Percentiles rank a stretch among this genome's conserved stretches.
These are phyloP conservation scores for Corythornis vintsioides DNA, from an alignment of 2,113 vertebrate species.

Conservation along the genomic window DNA sequence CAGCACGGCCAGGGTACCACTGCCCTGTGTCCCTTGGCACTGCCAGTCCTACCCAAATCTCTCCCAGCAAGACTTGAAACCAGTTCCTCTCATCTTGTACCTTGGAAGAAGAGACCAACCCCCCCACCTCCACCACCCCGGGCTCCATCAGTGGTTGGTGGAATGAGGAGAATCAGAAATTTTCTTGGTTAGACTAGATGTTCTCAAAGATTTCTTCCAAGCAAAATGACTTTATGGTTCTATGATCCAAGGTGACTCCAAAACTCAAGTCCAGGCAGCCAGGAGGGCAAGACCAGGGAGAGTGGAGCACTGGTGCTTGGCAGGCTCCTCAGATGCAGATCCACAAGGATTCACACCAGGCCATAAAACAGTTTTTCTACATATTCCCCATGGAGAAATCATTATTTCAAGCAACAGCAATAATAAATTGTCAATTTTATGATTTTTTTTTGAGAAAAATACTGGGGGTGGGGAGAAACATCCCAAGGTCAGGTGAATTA, in stretches of 20 bases:
- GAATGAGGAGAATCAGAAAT: too few species aligned
- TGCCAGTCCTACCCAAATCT: too few species aligned
- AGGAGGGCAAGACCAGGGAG: not conserved
- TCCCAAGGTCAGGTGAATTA: not conserved
- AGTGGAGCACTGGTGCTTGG: fast-evolving
- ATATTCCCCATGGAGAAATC: not conserved
- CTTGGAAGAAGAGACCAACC: not conserved
- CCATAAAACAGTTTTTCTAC: not conserved
- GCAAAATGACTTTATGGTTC: too few species aligned
- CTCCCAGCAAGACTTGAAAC: not conserved
- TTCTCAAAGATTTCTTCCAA: too few species aligned
- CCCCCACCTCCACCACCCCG: too few species aligned
- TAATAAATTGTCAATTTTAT: not conserved
- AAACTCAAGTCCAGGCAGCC: fast-evolving
- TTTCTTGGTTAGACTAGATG: too few species aligned
- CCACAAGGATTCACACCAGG: not conserved
- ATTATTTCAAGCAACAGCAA: not conserved
- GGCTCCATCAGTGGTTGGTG: too few species aligned
- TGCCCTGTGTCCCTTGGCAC: not conserved
- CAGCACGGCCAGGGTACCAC: not conserved
- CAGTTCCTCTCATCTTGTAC: not conserved
- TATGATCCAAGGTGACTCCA: not conserved
- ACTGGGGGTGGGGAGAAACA: fast-evolving
- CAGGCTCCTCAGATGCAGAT: fast-evolving
- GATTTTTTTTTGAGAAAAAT: not conserved